A percentile compares a stretch with the other conserved stretches of the same genome.
phyloP scores from a whole-genome alignment of 2,888 invertebrate species.

The Drosophila quinaria region DNA sequence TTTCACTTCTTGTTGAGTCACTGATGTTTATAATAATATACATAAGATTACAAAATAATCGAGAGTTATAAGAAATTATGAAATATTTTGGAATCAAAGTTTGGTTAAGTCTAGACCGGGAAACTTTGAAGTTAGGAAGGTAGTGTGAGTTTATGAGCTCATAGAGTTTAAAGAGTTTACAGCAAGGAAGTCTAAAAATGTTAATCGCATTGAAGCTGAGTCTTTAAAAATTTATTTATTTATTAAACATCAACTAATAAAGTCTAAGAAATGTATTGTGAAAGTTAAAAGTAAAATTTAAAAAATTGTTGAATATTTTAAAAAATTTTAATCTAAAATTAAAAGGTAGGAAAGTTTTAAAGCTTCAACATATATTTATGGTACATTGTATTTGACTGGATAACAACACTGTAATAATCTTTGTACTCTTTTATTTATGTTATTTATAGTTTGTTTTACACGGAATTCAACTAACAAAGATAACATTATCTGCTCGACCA shows the following conservation, averaged over 20 bases:
- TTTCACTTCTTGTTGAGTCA: constrained; percentile 29
- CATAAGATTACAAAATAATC: background rate
- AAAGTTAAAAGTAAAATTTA: too few species aligned
- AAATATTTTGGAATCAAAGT: background rate
- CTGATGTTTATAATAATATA: background rate
- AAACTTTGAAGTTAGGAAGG: too few species aligned
- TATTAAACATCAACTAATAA: too few species aligned
- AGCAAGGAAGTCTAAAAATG: too few species aligned
- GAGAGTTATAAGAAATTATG: background rate
- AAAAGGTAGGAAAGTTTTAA: background rate
- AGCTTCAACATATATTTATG: background rate
- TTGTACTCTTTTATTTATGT: background rate
- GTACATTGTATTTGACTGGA: background rate
- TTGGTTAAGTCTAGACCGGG: too few species aligned
- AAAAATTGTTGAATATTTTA: too few species aligned
- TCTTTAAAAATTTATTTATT: too few species aligned
- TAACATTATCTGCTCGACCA: background rate
- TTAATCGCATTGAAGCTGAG: too few species aligned
- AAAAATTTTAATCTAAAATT: background rate
- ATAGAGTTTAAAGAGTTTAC: too few species aligned
- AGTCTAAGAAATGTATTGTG: too few species aligned
- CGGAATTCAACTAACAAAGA: background rate
- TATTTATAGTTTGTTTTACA: background rate
- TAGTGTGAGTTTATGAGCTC: too few species aligned
- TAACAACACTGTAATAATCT: too few species aligned